Evolutionary conservation across 2,113 vertebrate species (phyloP).

Genomic region (Syngnathus scovelli): DNA sequence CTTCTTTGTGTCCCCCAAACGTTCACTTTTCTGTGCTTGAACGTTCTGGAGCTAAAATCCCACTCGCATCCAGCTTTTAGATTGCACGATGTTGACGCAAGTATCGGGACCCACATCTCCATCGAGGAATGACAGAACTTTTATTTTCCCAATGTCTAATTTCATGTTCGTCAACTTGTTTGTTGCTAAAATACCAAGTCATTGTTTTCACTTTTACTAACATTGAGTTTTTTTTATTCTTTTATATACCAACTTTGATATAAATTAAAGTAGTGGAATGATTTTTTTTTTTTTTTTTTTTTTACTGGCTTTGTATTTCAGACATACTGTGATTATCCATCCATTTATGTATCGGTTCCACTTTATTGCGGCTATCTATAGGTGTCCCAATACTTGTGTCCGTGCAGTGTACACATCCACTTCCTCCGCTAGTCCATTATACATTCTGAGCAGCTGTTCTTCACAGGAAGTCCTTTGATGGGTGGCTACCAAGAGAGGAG

Average conservation of each 20-base stretch:
- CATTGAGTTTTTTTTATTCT: no score
- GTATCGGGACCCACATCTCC: neutral
- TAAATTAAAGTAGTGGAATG: no score
- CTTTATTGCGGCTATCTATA: neutral
- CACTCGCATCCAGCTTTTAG: neutral
- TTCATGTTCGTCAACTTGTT: neutral
- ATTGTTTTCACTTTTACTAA: no score
- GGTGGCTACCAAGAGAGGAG: conserved; percentile 22
- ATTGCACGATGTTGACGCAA: neutral
- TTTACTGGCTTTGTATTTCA: no score
- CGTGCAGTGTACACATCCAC: neutral
- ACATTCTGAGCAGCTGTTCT: conserved; percentile 63
- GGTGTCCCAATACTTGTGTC: conserved; percentile 3
- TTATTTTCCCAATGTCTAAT: neutral
- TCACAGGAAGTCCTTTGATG: conserved; percentile 63
- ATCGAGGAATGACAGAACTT: neutral
- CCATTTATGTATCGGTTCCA: no score
- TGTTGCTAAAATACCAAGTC: no score
- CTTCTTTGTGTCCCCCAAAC: neutral
- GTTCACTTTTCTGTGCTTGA: neutral
- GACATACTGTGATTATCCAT: no score
- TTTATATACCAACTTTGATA: no score
- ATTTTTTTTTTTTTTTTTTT: no score
- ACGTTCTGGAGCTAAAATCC: neutral
- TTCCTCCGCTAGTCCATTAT: conserved; percentile 45